phyloP scores from a whole-genome alignment of 2,888 invertebrate genomes.

The Bombylius discolor region DNA sequence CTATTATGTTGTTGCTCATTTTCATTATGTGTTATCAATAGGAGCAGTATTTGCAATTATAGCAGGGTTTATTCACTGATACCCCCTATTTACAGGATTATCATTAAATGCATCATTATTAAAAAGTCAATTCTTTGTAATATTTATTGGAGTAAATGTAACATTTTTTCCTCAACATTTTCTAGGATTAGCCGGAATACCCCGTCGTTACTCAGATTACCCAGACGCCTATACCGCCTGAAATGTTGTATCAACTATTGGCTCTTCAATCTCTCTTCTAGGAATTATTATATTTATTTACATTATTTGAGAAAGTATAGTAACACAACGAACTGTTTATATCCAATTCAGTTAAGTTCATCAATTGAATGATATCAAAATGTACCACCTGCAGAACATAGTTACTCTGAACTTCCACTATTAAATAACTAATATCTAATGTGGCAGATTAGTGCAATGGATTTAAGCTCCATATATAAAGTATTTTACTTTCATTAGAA shows the following conservation, averaged over 20 bases:
- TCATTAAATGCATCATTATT: slow-evolving; percentile 43
- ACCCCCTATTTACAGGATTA: slow-evolving; percentile 51
- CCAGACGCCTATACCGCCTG: slow-evolving; percentile 51
- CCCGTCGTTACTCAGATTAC: slow-evolving; percentile 63
- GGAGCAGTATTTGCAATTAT: slow-evolving; percentile 70
- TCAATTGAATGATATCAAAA: slow-evolving; percentile 51
- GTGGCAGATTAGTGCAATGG: slow-evolving; percentile 48
- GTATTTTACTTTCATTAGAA: slow-evolving; percentile 47
- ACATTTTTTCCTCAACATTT: slow-evolving; percentile 75
- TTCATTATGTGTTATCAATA: slow-evolving; percentile 69
- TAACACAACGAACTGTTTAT: slow-evolving; percentile 41
- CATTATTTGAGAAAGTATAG: slow-evolving; percentile 48
- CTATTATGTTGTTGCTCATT: slow-evolving; percentile 75
- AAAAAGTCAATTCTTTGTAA: slow-evolving; percentile 56
- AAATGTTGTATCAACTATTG: slow-evolving; percentile 55
- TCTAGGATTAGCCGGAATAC: slow-evolving; percentile 55
- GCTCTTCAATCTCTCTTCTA: slow-evolving; percentile 49
- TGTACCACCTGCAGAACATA: slow-evolving; percentile 45
- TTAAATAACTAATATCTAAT: slow-evolving; percentile 44
- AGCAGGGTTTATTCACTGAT: slow-evolving; percentile 59
- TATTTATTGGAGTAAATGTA: slow-evolving; percentile 66
- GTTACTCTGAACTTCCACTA: slow-evolving; percentile 46
- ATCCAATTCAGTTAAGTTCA: slow-evolving; percentile 38
- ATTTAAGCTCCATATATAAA: slow-evolving; percentile 56
- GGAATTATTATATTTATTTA: slow-evolving; percentile 46